Percentiles rank a stretch among this genome's conserved stretches.
phyloP scores from a whole-genome alignment of 2,797 vertebrate species.

The Erpetoichthys calabaricus region DNA sequence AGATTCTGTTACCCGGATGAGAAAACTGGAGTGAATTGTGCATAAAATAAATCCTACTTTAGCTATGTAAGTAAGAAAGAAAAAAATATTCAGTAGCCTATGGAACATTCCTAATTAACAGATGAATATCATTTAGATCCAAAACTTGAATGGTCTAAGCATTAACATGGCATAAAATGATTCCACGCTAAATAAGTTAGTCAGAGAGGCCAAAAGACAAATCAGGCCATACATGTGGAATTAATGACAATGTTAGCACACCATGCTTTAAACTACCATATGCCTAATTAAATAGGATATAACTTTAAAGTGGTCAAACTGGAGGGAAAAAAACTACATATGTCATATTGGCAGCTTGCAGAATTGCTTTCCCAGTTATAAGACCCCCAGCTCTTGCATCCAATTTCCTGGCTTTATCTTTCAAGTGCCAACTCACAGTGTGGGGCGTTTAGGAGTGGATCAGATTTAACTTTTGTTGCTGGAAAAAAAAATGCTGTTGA shows the following conservation, averaged over 20 bases:
- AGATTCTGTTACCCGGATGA: too few relatives aligned
- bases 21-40: too few relatives aligned
- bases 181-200: neutral
- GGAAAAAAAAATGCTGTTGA: slow-evolving; percentile 27
- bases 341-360: slow-evolving; percentile 36
- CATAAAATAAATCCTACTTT: too few relatives aligned
- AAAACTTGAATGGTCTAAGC: neutral
- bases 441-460: slow-evolving; percentile 39
- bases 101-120: too few relatives aligned
- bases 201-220: slow-evolving; percentile 8
- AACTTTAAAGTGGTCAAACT: slow-evolving; percentile 40
- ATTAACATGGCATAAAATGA: neutral
- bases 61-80: too few relatives aligned
- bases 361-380: slow-evolving; percentile 34
- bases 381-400: slow-evolving; percentile 40
- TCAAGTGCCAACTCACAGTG: slow-evolving; percentile 48
- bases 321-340: slow-evolving; percentile 29
- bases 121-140: too few relatives aligned
- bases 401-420: slow-evolving; percentile 50
- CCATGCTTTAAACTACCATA: slow-evolving; percentile 44
- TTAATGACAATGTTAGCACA: slow-evolving; percentile 36
- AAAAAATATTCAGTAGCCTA: too few relatives aligned
- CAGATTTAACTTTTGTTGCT: slow-evolving; percentile 20
- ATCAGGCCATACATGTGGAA: slow-evolving; percentile 41
- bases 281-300: slow-evolving; percentile 45